These are phyloP conservation scores for Trilocha varians DNA, from an alignment of 2,888 invertebrate genomes.

Conservation along the genomic window DNA sequence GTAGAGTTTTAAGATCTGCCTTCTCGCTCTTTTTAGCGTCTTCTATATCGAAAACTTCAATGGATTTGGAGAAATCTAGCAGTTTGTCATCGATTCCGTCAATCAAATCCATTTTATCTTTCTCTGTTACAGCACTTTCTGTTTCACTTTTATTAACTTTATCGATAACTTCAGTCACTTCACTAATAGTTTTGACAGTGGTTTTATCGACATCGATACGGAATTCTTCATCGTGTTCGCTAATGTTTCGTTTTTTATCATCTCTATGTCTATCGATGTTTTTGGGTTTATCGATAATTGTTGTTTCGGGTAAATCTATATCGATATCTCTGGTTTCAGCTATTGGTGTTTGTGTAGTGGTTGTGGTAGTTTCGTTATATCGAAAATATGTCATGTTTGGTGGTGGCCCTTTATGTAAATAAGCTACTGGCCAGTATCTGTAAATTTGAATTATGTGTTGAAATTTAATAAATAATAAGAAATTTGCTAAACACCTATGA, in stretches of 20 bases:
- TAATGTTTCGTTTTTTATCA: slow-evolving; percentile 45
- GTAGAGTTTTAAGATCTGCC: slow-evolving; percentile 50
- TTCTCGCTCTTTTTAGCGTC: slow-evolving; percentile 48
- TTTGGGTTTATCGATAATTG: slow-evolving; percentile 9
- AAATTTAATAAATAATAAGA: slow-evolving; percentile 28
- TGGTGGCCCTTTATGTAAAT: slow-evolving; percentile 84
- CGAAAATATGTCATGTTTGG: slow-evolving; percentile 78
- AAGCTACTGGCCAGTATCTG: slow-evolving; percentile 85
- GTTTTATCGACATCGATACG: slow-evolving; percentile 21
- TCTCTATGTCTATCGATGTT: slow-evolving; percentile 34
- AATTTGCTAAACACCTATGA: not conserved
- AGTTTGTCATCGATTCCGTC: slow-evolving; percentile 62
- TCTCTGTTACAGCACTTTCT: slow-evolving; percentile 27
- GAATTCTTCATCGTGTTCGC: slow-evolving; percentile 26
- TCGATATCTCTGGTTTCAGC: slow-evolving; percentile 12
- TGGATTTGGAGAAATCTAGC: slow-evolving; percentile 50
- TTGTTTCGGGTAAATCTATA: slow-evolving; percentile 11
- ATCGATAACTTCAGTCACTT: slow-evolving; percentile 14
- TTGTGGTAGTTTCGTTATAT: slow-evolving; percentile 46
- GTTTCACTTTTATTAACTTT: slow-evolving; percentile 31
- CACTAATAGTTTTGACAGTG: slow-evolving; percentile 17
- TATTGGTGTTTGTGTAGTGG: slow-evolving; percentile 14
- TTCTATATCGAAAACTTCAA: slow-evolving; percentile 61
- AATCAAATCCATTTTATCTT: slow-evolving; percentile 31
- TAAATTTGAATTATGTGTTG: slow-evolving; percentile 10